A percentile compares a stretch with the other conserved stretches of the same genome.
These are phyloP conservation scores for Synanthedon vespiformis DNA, from an alignment of 2,888 invertebrate genomes.

Conservation along the genomic window DNA sequence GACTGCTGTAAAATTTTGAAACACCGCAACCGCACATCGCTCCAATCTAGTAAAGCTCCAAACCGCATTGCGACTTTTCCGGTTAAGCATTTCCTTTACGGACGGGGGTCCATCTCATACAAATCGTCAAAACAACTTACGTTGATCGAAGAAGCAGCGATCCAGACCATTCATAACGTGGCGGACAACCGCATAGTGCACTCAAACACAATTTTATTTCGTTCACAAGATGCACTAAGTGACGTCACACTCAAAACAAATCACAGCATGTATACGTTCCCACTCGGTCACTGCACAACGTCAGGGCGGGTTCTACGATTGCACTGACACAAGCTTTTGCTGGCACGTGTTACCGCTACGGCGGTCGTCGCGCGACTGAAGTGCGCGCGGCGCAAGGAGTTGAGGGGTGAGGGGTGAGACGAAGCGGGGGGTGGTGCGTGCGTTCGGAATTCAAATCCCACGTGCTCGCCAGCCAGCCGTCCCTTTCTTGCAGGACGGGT, in stretches of 20 bases:
- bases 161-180: constrained; percentile 70
- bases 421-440: constrained; percentile 57
- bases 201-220: constrained; percentile 52
- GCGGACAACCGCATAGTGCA: constrained; percentile 64
- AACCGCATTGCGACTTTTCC: constrained; percentile 43
- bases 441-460: constrained; percentile 69
- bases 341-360: constrained; percentile 42
- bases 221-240: constrained; percentile 48
- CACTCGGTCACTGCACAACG: constrained; percentile 58
- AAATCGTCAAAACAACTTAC: constrained; percentile 49
- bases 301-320: constrained; percentile 39
- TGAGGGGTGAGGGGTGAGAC: constrained; percentile 22
- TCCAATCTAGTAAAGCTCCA: constrained; percentile 39
- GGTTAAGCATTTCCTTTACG: constrained; percentile 38
- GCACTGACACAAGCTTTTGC: constrained; percentile 20
- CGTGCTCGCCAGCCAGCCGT: constrained; percentile 62
- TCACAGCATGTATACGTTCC: constrained; percentile 54
- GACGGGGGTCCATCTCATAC: constrained; percentile 16
- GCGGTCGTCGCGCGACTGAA: constrained; percentile 67
- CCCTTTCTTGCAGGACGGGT: constrained; percentile 65
- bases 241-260: constrained; percentile 62
- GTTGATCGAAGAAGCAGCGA: constrained; percentile 70
- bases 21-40: constrained; percentile 34
- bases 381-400: constrained; percentile 43
- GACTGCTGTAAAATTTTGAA: constrained; percentile 29